phyloP scores from a whole-genome alignment of 2,113 vertebrate genomes.

The Pseudorectes ferrugineus region DNA sequence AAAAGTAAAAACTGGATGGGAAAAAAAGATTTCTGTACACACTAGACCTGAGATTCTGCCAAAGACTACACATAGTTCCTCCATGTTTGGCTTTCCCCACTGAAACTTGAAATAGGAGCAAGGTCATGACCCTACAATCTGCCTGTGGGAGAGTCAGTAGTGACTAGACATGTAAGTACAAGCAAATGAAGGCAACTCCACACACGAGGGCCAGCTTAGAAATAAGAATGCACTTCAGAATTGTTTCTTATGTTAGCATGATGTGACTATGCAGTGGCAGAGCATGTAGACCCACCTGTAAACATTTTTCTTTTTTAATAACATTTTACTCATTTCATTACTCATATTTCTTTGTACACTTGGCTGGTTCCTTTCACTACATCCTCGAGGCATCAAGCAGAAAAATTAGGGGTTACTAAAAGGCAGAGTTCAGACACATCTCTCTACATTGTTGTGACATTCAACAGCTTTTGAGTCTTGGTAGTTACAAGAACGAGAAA shows the following conservation, averaged over 20 bases:
- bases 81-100: background rate
- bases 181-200: background rate
- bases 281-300: background rate
- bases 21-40: background rate
- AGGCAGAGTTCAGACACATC: background rate
- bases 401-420: background rate
- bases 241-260: background rate
- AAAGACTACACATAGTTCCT: background rate
- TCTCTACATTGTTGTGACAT: background rate
- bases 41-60: background rate
- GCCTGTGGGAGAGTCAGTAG: conserved; percentile 7
- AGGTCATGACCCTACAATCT: background rate
- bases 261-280: background rate
- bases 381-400: background rate
- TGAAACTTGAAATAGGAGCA: conserved; percentile 25
- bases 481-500: background rate
- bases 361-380: background rate
- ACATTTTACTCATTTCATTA: background rate
- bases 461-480: background rate
- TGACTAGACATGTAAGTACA: background rate
- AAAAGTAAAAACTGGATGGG: background rate
- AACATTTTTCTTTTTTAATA: background rate
- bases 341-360: background rate
- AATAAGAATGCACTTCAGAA: background rate
- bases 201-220: rapidly evolving